phyloP scores from a whole-genome alignment of 1,140 invertebrate species.

The Manduca sexta region DNA sequence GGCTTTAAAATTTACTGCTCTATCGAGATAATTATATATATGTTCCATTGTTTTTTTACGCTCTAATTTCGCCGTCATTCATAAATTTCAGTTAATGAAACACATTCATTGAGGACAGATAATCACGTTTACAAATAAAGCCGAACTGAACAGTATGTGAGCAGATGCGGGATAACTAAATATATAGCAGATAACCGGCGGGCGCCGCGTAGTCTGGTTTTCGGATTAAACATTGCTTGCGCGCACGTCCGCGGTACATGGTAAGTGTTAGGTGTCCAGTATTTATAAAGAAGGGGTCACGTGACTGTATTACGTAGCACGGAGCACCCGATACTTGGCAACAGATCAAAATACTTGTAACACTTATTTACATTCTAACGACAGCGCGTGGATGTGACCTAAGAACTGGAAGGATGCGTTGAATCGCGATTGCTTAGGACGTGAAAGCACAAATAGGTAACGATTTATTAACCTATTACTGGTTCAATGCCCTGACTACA shows the following conservation, averaged over 20 bases:
- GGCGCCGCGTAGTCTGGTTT: constrained; percentile 45
- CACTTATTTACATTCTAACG: constrained; percentile 50
- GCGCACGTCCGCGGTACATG: background rate
- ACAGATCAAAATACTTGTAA: constrained; percentile 36
- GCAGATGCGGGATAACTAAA: constrained; percentile 19
- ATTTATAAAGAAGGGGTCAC: constrained; percentile 41
- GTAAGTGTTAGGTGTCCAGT: constrained; percentile 37
- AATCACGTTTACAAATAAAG: background rate
- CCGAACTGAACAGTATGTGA: background rate
- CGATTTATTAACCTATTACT: no score
- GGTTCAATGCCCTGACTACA: background rate
- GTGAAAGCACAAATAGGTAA: no score
- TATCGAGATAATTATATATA: background rate
- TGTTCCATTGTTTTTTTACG: constrained; percentile 55
- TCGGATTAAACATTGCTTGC: constrained; percentile 23
- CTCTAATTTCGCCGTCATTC: constrained; percentile 47
- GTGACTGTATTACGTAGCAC: constrained; percentile 37
- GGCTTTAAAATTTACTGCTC: constrained; percentile 3
- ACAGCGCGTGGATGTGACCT: constrained; percentile 41
- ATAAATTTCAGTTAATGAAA: constrained; percentile 35
- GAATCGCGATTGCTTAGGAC: constrained; percentile 3
- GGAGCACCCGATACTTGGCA: constrained; percentile 46
- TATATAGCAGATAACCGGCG: constrained; percentile 30
- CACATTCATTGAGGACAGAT: constrained; percentile 29
- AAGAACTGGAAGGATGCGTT: constrained; percentile 32